These are phyloP conservation scores for Leistus spinibarbis DNA, from an alignment of 2,888 invertebrate genomes.

Conservation along the genomic window DNA sequence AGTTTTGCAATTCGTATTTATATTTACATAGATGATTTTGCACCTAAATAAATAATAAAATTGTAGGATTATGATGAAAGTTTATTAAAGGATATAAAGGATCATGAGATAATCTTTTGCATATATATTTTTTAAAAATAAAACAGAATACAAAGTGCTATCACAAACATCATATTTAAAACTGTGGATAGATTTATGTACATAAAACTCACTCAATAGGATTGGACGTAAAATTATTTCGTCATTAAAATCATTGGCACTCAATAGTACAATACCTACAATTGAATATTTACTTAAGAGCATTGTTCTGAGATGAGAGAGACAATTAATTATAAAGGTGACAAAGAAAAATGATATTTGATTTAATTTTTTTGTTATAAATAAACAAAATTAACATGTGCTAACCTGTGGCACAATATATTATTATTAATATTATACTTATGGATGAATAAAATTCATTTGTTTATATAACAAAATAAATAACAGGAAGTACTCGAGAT, in stretches of 20 bases:
- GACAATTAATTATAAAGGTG: background rate
- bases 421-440: slow-evolving; percentile 1
- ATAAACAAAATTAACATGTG: background rate
- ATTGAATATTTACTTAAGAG: slow-evolving; percentile 22
- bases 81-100: background rate
- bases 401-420: background rate
- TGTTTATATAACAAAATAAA: slow-evolving; percentile 8
- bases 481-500: slow-evolving; percentile 16
- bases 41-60: background rate
- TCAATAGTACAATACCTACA: slow-evolving; percentile 39
- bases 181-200: slow-evolving; percentile 40
- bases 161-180: slow-evolving; percentile 40
- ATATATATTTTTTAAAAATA: slow-evolving; percentile 40
- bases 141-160: slow-evolving; percentile 40
- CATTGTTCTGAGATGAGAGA: slow-evolving; percentile 25
- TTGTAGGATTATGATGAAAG: background rate
- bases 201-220: slow-evolving; percentile 40
- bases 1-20: background rate
- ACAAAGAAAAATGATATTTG: background rate
- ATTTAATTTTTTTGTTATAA: background rate
- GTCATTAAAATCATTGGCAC: slow-evolving; percentile 40
- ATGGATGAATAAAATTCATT: background rate
- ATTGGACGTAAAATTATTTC: slow-evolving; percentile 40
- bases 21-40: background rate
- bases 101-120: slow-evolving; percentile 34